Conservation (phyloP, 2,888 invertebrate species). For the Zaprionus lineosus region DNA sequence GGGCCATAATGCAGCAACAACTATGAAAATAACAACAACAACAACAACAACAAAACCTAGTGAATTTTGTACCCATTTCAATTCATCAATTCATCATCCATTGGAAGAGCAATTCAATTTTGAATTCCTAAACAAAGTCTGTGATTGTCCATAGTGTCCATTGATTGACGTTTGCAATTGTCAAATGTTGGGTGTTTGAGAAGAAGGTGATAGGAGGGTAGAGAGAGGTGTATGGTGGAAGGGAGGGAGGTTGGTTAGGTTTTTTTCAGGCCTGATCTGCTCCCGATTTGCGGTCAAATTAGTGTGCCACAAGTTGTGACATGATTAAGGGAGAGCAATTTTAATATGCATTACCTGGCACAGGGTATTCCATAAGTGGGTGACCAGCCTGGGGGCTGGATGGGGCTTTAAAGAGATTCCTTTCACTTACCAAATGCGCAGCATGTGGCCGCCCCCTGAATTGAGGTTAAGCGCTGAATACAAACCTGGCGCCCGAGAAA, state of each 20-base stretch:
- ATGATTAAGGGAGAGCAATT: constrained; percentile 3
- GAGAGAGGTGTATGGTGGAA: too few relatives aligned
- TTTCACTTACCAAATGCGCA: neutral
- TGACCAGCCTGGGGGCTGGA: too few relatives aligned
- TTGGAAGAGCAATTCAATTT: constrained; percentile 3
- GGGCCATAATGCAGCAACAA: constrained; percentile 32
- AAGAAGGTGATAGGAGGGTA: too few relatives aligned
- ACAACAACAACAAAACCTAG: neutral
- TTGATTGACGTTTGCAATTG: constrained; percentile 47
- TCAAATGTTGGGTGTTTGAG: constrained; percentile 32
- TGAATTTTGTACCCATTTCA: neutral
- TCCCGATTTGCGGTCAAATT: constrained; percentile 18
- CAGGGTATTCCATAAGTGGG: constrained; percentile 2
- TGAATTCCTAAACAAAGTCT: constrained; percentile 9
- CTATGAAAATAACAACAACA: neutral
- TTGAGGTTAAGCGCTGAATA: too few relatives aligned
- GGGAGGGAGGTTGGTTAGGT: too few relatives aligned
- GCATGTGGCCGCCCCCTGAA: neutral
- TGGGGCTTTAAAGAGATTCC: too few relatives aligned
- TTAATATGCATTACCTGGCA: neutral
- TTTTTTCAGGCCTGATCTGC: constrained; percentile 13
- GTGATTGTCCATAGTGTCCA: constrained; percentile 5
- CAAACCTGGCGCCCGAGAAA: too few relatives aligned
- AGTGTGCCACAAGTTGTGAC: constrained; percentile 25
- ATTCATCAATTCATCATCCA: too few relatives aligned